Base-by-base conservation (phyloP, 2,113 vertebrate genomes). In the Hyperopisus bebe region DNA sequence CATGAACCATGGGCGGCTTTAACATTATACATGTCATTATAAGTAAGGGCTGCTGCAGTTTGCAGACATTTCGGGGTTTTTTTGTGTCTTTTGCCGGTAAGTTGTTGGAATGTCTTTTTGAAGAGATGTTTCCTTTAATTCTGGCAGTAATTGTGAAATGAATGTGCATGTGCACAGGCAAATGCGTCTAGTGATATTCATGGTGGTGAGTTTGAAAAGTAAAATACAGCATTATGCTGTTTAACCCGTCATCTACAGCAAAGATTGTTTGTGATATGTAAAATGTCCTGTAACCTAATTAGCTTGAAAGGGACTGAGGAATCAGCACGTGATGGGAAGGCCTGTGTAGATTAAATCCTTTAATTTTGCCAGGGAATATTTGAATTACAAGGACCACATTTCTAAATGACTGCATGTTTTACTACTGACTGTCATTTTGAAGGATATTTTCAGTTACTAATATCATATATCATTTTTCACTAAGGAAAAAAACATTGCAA, bases 261-360 rank as follows among this genome's bases (percentile, higher is more conserved):
- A 91, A 92, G 91, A 91, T 92, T 90, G 82, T 89, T 82, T 90
- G 89, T 86, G 62, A 89, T 47, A 87, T 91, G 90, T 92, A 5
- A 27, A 90, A 89, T 55, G 87, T 85, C 87, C n/a, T 77, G 27
- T 91, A 95, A 95, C 93, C 94, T 93, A 94, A 92, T 93, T 89
- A 87, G 88, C 89, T 92, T 95, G 92, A 95, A 91, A 93, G 4
- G 93, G 94, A 93, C 95, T 94, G 94, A 84, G 90, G 92, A 93
- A 93, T 94, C 83, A 94, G 92, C 90, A 89, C 82, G 46, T 92
- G 92, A 93, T 93, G 91, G 94, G 82, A 90, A 89, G 70, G 89
- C 86, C 89, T 88, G 74, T 93, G 90, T 70, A 92, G 87, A 87
- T 91, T 74, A 70, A 35, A 70, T 15, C 44, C 88, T 90, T 35